Percentiles rank a stretch among this genome's conserved stretches.
Evolutionary conservation across 2,113 vertebrate species (phyloP).

Genomic region (Syrrhaptes paradoxus): DNA sequence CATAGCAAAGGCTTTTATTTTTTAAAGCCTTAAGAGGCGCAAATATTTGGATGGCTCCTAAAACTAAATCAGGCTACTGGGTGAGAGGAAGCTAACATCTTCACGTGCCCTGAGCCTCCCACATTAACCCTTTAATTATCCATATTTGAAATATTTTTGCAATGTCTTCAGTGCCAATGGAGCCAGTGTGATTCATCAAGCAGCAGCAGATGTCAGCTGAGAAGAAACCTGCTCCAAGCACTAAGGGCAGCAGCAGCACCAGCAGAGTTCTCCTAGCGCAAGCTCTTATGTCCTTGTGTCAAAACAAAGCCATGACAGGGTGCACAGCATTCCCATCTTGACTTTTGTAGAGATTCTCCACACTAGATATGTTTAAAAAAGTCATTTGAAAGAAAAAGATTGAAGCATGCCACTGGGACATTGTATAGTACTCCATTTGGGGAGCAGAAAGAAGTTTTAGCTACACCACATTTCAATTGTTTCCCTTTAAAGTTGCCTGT

Average conservation of each 20-base stretch:
- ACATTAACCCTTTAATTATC: not conserved
- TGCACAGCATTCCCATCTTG: not conserved
- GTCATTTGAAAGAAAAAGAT: not conserved
- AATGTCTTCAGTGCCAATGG: not conserved
- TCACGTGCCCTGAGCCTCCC: not conserved
- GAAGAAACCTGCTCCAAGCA: not conserved
- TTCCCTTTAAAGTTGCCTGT: not conserved
- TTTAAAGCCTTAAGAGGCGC: not conserved
- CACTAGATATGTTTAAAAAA: not conserved
- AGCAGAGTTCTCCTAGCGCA: not conserved
- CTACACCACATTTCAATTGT: not conserved
- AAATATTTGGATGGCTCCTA: not conserved
- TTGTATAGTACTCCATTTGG: not conserved
- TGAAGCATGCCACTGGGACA: not conserved
- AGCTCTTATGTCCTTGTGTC: not conserved
- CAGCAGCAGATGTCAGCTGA: not conserved
- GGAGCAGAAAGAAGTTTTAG: not conserved
- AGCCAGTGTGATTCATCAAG: not conserved
- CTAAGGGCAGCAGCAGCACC: not conserved
- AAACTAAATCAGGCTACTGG: not conserved
- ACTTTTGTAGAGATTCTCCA: not conserved
- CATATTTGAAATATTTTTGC: not conserved
- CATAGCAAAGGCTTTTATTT: not conserved
- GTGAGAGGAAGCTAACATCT: not conserved
- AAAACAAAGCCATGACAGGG: not conserved